phyloP scores from a whole-genome alignment of 2,888 invertebrate genomes.

The Aleiodes testaceus region DNA sequence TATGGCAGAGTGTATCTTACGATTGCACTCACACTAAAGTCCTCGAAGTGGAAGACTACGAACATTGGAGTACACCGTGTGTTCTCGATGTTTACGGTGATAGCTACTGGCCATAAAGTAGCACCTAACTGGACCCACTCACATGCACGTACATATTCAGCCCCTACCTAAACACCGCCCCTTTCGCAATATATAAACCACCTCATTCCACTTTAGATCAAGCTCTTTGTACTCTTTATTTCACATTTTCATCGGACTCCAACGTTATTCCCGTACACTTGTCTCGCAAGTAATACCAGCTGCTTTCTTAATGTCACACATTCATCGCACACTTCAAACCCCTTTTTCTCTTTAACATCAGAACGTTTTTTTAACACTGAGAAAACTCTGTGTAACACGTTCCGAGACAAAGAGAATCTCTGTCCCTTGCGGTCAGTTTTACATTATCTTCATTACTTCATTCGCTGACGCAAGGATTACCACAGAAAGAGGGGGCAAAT shows the following conservation, averaged over 20 bases:
- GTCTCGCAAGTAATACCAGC: not conserved
- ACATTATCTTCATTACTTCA: constrained; percentile 22
- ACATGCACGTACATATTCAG: constrained; percentile 46
- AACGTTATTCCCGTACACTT: constrained; percentile 36
- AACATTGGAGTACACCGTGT: constrained; percentile 51
- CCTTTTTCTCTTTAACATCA: not conserved
- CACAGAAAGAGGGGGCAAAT: no score
- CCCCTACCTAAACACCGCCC: not conserved
- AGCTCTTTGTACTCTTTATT: constrained; percentile 32
- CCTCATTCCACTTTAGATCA: constrained; percentile 33
- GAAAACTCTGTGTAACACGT: no score
- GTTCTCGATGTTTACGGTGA: constrained; percentile 61
- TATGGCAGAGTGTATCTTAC: constrained; percentile 26
- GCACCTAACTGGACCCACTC: constrained; percentile 62
- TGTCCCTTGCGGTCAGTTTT: not conserved
- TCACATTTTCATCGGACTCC: not conserved
- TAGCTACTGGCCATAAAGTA: constrained; percentile 64
- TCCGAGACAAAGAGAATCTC: not conserved
- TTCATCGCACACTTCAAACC: constrained; percentile 36
- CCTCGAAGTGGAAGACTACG: constrained; percentile 34
- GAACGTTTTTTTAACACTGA: no score
- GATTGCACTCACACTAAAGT: not conserved
- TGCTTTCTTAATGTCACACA: constrained; percentile 52
- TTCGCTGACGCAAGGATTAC: constrained; percentile 2
- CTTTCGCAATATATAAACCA: not conserved